Conservation (phyloP, 2,113 vertebrate species). For the Phyllostomus discolor region DNA sequence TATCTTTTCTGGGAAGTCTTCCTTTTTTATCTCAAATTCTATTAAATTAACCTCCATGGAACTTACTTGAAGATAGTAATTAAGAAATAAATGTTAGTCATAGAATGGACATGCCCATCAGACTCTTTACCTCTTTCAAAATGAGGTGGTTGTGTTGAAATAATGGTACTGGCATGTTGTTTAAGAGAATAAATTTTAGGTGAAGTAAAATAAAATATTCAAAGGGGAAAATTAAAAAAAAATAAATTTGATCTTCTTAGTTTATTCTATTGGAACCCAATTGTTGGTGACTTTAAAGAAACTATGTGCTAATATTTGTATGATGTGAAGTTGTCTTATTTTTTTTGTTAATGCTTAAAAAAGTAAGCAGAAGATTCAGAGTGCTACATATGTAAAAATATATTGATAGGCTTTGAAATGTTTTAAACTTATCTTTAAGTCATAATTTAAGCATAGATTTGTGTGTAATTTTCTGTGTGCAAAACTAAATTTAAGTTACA, state of each 20-base stretch:
- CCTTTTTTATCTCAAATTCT: slow-evolving; percentile 30
- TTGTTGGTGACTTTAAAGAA: background rate
- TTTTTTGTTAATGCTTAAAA: background rate
- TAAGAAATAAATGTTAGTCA: background rate
- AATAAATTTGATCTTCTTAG: background rate
- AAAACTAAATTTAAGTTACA: background rate
- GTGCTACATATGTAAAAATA: background rate
- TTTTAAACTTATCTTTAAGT: background rate
- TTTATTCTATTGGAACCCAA: background rate
- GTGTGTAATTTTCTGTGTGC: background rate
- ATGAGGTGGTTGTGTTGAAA: background rate
- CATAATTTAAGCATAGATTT: background rate
- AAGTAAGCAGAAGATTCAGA: background rate
- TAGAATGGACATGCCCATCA: background rate
- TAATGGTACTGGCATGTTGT: background rate
- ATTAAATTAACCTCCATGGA: background rate
- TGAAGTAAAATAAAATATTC: background rate
- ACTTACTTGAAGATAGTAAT: background rate
- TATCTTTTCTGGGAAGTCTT: slow-evolving; percentile 36
- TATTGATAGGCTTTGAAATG: background rate
- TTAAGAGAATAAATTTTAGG: background rate
- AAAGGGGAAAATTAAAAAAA: background rate
- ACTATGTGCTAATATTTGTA: background rate
- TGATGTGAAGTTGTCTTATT: background rate
- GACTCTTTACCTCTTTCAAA: background rate